Evolutionary conservation across 2,888 invertebrate species (phyloP).

Genomic region (Hyposoter dolosus): DNA sequence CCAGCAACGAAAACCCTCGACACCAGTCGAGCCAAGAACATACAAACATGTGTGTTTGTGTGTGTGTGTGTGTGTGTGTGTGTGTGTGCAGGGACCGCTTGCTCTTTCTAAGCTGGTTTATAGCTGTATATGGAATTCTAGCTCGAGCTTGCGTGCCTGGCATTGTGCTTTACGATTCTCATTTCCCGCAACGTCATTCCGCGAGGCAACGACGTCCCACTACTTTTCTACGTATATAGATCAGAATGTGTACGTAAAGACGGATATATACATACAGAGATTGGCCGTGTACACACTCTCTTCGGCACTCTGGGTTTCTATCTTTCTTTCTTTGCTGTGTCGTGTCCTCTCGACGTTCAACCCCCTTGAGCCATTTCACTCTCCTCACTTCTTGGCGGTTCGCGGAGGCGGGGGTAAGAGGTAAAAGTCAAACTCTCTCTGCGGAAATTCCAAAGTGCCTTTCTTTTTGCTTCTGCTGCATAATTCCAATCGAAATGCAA

Average conservation of each 20-base stretch:
- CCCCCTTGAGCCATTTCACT: conserved; percentile 28
- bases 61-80: background rate
- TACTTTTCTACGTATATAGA: conserved; percentile 47
- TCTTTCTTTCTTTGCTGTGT: conserved; percentile 57
- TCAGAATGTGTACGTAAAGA: background rate
- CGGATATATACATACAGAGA: background rate
- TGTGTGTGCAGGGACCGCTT: conserved; percentile 6
- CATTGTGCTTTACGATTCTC: conserved; percentile 81
- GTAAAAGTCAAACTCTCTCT: conserved; percentile 7
- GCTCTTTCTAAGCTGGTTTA: conserved; percentile 43
- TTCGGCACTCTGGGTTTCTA: conserved; percentile 33
- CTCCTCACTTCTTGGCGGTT: background rate
- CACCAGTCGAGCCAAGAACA: conserved; percentile 34
- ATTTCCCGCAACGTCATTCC: conserved; percentile 82
- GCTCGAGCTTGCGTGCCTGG: conserved; percentile 78
- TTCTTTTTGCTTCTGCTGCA: conserved; percentile 15
- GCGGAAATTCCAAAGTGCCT: conserved; percentile 26
- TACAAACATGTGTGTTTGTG: background rate
- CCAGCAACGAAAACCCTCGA: conserved; percentile 36
- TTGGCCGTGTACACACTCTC: conserved; percentile 10
- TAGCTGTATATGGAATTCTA: background rate
- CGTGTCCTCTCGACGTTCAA: conserved; percentile 60
- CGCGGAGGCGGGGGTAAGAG: too few species aligned
- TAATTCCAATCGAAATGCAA: conserved; percentile 22
- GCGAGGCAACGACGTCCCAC: conserved; percentile 70